phyloP scores from a whole-genome alignment of 2,797 vertebrate species.

The Acomys russatus region DNA sequence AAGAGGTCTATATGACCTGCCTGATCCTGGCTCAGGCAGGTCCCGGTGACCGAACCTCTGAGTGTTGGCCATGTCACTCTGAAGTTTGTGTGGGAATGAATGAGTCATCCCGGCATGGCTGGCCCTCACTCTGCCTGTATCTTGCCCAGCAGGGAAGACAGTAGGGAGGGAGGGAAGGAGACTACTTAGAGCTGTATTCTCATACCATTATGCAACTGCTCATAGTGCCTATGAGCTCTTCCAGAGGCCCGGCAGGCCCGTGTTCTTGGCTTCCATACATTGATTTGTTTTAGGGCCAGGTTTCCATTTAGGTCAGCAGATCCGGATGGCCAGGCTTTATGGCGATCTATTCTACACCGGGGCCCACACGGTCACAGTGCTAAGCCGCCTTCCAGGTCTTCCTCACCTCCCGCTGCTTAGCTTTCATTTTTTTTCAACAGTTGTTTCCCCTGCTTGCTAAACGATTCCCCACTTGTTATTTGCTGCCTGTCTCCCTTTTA shows the following conservation, averaged over 20 bases:
- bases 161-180: neutral
- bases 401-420: neutral
- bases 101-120: constrained; percentile 60
- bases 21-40: constrained; percentile 9
- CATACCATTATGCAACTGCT: constrained; percentile 59
- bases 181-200: constrained; percentile 39
- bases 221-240: neutral
- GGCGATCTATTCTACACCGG: neutral
- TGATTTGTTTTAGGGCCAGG: neutral
- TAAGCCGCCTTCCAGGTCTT: neutral
- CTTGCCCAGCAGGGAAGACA: constrained; percentile 45
- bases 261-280: neutral
- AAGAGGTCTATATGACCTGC: constrained; percentile 40
- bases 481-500: neutral
- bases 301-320: neutral
- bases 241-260: neutral
- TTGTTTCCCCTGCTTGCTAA: neutral
- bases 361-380: neutral
- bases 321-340: neutral
- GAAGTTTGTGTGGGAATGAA: constrained; percentile 28
- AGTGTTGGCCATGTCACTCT: neutral
- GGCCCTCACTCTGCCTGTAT: constrained; percentile 60
- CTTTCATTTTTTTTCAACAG: neutral
- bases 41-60: constrained; percentile 30
- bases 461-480: neutral